A percentile compares a stretch with the other conserved stretches of the same genome.
These are phyloP conservation scores for Hippopotamus amphibius DNA, from an alignment of 2,113 vertebrate genomes.

Conservation along the genomic window DNA sequence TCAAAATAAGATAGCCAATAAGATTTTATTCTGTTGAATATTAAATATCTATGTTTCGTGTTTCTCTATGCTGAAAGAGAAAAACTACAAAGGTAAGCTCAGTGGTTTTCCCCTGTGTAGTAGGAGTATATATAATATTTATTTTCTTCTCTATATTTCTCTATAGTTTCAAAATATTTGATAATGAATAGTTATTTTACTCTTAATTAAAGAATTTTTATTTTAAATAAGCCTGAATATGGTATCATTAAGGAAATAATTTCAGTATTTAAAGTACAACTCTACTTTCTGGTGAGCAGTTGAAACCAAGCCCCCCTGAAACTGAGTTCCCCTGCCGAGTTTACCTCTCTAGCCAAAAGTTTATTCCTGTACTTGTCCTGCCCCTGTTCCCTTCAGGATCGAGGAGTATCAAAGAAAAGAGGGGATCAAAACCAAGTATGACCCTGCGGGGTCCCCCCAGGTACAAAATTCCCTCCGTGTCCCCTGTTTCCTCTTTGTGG, in stretches of 20 bases:
- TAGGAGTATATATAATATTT: background rate
- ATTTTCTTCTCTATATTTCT: background rate
- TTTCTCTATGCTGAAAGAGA: background rate
- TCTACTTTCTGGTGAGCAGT: background rate
- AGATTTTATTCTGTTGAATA: background rate
- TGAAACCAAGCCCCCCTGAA: no score
- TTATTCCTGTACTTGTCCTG: no score
- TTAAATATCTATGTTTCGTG: background rate
- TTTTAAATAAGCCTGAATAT: background rate
- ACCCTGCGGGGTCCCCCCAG: no score
- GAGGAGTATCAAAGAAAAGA: no score
- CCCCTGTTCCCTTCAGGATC: no score
- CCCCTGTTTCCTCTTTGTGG: no score
- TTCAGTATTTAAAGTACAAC: background rate
- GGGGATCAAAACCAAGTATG: no score
- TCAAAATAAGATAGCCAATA: background rate
- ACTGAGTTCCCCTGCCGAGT: no score
- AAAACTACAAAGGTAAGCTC: background rate
- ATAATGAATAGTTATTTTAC: background rate
- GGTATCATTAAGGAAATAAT: background rate
- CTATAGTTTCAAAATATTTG: background rate
- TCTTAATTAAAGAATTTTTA: background rate
- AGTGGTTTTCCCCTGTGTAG: background rate
- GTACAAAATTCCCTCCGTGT: no score
- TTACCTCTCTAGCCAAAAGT: no score